phyloP scores from a whole-genome alignment of 1,140 invertebrate genomes.

The Ditylenchus dipsaci region DNA sequence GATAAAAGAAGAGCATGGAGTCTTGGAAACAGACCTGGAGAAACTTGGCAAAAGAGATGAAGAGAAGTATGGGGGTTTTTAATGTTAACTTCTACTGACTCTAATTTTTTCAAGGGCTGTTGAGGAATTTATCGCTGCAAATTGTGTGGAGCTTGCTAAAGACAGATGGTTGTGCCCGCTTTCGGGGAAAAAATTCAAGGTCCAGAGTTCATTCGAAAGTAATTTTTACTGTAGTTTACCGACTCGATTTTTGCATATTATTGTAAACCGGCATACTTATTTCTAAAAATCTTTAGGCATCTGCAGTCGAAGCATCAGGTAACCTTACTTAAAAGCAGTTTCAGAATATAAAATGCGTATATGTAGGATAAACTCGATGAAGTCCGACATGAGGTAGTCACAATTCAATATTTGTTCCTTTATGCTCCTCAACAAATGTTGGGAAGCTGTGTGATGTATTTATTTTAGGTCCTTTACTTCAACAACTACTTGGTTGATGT shows the following conservation, averaged over 20 bases:
- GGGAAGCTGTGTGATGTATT: constrained; percentile 21
- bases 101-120: constrained; percentile 66
- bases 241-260: too few species aligned
- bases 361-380: constrained; percentile 92
- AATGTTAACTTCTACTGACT: background rate
- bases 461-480: constrained; percentile 74
- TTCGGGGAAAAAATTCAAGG: constrained; percentile 98
- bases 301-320: too few species aligned
- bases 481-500: constrained; percentile 94
- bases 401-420: background rate
- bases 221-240: too few species aligned
- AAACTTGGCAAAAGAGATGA: constrained; percentile 83
- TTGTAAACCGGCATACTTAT: too few species aligned
- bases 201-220: constrained; percentile 95
- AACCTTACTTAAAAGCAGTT: too few species aligned
- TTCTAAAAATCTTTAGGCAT: too few species aligned
- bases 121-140: constrained; percentile 86
- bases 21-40: constrained; percentile 79
- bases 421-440: too few species aligned
- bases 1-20: constrained; percentile 78
- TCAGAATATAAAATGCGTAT: too few species aligned
- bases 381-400: constrained; percentile 79
- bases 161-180: constrained; percentile 98
- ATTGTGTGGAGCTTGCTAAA: constrained; percentile 82
- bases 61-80: constrained; percentile 66